These are phyloP conservation scores for Thymelicus lineola DNA, from an alignment of 2,888 invertebrate genomes.

Conservation along the genomic window DNA sequence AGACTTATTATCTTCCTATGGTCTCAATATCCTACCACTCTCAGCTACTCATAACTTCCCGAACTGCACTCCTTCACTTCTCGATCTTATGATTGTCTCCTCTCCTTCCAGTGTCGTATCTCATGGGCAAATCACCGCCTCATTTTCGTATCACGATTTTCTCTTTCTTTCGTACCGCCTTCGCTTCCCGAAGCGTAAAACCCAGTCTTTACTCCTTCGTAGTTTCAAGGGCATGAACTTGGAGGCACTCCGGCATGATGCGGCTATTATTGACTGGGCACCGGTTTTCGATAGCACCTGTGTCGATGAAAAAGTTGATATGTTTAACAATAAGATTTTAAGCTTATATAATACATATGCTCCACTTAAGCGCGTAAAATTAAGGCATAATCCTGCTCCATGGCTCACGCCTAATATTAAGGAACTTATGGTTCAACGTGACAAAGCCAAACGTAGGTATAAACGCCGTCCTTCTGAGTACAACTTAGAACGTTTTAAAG, in stretches of 20 bases:
- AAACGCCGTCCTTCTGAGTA: not conserved
- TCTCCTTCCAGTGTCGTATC: not conserved
- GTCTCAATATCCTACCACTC: too few species aligned
- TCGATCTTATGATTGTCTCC: constrained; percentile 3
- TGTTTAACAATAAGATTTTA: not conserved
- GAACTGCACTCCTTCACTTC: not conserved
- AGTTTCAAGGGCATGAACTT: not conserved
- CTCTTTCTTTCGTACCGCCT: too few species aligned
- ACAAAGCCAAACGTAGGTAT: constrained; percentile 8
- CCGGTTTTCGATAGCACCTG: not conserved
- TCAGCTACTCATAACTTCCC: too few species aligned
- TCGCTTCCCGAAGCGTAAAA: not conserved
- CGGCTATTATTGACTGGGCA: not conserved
- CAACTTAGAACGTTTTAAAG: constrained; percentile 2
- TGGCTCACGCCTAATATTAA: constrained; percentile 2
- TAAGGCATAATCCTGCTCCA: not conserved
- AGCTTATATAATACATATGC: not conserved
- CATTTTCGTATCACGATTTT: not conserved
- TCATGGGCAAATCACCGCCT: not conserved
- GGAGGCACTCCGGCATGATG: not conserved
- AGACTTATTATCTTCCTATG: too few species aligned
- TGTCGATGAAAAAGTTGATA: not conserved
- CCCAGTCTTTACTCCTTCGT: not conserved
- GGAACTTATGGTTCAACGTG: not conserved
- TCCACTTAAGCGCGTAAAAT: not conserved